phyloP scores from a whole-genome alignment of 2,797 vertebrate species.

The Sebastes itinus region DNA sequence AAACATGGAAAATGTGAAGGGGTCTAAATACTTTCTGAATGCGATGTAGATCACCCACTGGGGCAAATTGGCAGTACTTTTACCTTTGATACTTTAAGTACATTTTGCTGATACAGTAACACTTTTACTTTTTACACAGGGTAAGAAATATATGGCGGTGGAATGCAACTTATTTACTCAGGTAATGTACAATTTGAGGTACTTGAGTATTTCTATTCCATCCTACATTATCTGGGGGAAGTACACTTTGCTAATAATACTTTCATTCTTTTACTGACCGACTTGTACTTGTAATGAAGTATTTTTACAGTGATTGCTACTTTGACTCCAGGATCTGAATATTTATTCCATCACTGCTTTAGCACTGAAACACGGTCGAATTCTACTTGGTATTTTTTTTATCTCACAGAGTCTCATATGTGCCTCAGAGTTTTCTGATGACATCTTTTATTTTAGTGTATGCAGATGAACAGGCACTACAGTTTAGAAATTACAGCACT shows the following conservation, averaged over 20 bases:
- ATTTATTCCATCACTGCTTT: neutral
- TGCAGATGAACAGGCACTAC: constrained; percentile 79
- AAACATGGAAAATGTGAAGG: neutral
- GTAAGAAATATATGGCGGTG: neutral
- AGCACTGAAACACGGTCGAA: neutral
- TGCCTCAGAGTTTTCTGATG: constrained; percentile 41
- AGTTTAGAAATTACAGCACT: constrained; percentile 76
- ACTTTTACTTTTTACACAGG: neutral
- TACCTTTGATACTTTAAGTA: neutral
- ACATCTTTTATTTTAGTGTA: constrained; percentile 69
- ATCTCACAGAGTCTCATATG: constrained; percentile 17
- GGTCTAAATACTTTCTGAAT: neutral
- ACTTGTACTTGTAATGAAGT: neutral
- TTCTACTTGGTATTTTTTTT: neutral
- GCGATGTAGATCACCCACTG: neutral
- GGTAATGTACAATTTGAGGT: neutral
- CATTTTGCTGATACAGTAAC: neutral
- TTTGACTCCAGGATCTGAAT: neutral
- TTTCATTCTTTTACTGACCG: neutral
- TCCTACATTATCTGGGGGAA: neutral
- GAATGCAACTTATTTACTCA: neutral
- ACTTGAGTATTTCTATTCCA: neutral
- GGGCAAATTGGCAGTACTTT: neutral
- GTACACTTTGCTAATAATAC: too few relatives aligned
- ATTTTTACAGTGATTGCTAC: neutral